Conservation (phyloP, 2,888 invertebrate species). For the Pyrrhia umbra region DNA sequence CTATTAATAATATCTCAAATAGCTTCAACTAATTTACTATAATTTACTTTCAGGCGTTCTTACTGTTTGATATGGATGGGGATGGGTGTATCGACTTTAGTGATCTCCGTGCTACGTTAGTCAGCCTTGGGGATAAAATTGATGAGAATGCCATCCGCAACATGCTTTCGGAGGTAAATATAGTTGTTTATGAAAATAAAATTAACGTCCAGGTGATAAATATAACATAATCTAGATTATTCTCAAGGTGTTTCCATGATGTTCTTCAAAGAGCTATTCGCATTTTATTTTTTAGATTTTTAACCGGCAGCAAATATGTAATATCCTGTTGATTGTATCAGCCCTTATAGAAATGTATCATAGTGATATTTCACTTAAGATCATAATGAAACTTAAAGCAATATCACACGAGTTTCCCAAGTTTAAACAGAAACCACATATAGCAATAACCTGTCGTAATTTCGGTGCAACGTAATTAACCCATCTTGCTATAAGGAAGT, state of each 20-base stretch:
- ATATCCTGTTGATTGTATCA: background rate
- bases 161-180: slow-evolving; percentile 91
- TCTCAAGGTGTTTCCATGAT: background rate
- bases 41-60: slow-evolving; percentile 87
- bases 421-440: slow-evolving; percentile 15
- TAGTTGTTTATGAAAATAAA: background rate
- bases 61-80: slow-evolving; percentile 91
- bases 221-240: slow-evolving; percentile 3
- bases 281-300: background rate
- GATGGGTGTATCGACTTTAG: slow-evolving; percentile 92
- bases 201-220: background rate
- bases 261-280: background rate
- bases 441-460: slow-evolving; percentile 29
- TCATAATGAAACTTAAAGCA: slow-evolving; percentile 5
- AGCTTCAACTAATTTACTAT: slow-evolving; percentile 6
- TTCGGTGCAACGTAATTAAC: slow-evolving; percentile 47
- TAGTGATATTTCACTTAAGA: background rate
- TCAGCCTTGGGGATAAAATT: slow-evolving; percentile 90
- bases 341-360: background rate
- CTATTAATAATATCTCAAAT: no score
- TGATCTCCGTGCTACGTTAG: slow-evolving; percentile 91
- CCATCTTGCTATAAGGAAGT: slow-evolving; percentile 4
- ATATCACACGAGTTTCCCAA: slow-evolving; percentile 27
- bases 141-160: slow-evolving; percentile 90
- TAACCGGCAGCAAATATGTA: background rate